These are phyloP conservation scores for Aepyceros melampus DNA, from an alignment of 2,113 vertebrate species.

Conservation along the genomic window DNA sequence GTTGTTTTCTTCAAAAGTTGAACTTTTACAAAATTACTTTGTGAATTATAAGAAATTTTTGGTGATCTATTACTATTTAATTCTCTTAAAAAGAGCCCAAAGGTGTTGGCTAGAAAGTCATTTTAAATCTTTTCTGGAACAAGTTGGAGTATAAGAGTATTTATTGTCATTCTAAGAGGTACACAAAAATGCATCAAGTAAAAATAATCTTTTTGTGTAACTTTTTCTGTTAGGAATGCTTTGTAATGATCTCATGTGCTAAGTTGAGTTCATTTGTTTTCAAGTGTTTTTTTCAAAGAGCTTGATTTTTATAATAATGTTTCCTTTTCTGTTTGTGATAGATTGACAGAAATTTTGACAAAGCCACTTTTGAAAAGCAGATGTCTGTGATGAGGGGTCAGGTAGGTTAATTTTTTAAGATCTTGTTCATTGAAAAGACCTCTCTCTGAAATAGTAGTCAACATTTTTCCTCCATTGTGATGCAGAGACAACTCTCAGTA, in stretches of 20 bases:
- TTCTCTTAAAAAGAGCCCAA: neutral
- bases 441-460: neutral
- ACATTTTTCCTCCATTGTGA: neutral
- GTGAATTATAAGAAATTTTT: neutral
- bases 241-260: neutral
- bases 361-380: conserved; percentile 95
- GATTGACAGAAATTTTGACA: conserved; percentile 95
- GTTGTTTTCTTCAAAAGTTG: conserved; percentile 1
- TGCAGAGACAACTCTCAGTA: neutral
- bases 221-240: neutral
- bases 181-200: neutral
- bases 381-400: conserved; percentile 99
- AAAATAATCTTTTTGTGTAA: neutral
- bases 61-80: neutral
- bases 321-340: conserved; percentile 36
- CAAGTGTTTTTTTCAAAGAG: neutral
- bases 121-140: neutral
- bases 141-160: neutral
- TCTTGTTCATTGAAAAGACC: neutral
- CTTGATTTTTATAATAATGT: neutral
- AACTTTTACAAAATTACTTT: neutral
- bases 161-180: neutral
- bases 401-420: conserved; percentile 82
- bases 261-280: conserved; percentile 4
- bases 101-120: neutral